Conservation (phyloP, 2,888 invertebrate genomes). For the Panopea generosa region DNA sequence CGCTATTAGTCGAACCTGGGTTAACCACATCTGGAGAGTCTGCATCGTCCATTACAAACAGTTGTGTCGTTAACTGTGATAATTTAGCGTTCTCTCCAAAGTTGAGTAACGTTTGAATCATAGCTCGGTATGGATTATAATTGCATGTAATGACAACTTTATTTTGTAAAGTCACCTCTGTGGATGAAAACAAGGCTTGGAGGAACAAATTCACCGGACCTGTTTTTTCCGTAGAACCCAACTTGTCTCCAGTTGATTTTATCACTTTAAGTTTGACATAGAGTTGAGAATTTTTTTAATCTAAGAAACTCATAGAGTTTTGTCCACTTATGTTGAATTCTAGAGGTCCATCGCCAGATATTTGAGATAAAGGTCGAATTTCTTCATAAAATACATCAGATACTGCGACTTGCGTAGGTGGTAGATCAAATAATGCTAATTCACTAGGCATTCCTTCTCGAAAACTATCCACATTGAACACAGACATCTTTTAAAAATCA, state of each 20-base stretch:
- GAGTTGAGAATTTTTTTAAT: constrained; percentile 26
- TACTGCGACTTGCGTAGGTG: constrained; percentile 29
- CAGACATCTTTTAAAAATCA: constrained; percentile 21
- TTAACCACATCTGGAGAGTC: constrained; percentile 35
- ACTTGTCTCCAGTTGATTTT: constrained; percentile 15
- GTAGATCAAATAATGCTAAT: constrained; percentile 36
- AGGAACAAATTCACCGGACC: constrained; percentile 53
- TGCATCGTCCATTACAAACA: constrained; percentile 42
- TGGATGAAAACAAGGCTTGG: constrained; percentile 53
- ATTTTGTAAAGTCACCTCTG: constrained; percentile 56
- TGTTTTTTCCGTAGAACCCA: constrained; percentile 16
- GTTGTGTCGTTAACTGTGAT: constrained; percentile 35
- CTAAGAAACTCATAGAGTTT: constrained; percentile 34
- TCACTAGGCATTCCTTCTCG: constrained; percentile 33
- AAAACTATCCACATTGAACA: constrained; percentile 29
- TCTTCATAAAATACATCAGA: constrained; percentile 25
- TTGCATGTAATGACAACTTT: constrained; percentile 48
- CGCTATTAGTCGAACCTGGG: constrained; percentile 27
- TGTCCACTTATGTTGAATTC: constrained; percentile 42
- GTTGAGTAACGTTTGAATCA: constrained; percentile 44
- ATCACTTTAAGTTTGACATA: constrained; percentile 30
- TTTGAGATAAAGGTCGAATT: constrained; percentile 34
- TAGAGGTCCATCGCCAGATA: constrained; percentile 29
- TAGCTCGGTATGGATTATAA: constrained; percentile 52
- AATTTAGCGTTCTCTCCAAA: constrained; percentile 35